These are phyloP conservation scores for Carabus problematicus DNA, from an alignment of 2,888 invertebrate genomes.

Conservation along the genomic window DNA sequence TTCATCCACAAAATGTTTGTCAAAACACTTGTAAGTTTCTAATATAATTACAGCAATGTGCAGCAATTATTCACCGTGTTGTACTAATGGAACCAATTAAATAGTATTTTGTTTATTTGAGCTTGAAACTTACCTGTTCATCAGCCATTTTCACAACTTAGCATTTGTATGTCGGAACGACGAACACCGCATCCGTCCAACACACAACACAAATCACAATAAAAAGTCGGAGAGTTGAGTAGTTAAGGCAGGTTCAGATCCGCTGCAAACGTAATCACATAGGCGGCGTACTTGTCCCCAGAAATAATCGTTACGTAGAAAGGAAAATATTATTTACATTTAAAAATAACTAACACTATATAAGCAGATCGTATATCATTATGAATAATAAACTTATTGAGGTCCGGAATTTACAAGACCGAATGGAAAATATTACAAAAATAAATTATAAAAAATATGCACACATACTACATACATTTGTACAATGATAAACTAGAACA, in stretches of 20 bases:
- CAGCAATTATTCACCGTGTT: slow-evolving; percentile 13
- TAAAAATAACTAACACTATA: too few relatives aligned
- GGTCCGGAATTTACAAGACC: too few relatives aligned
- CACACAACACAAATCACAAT: slow-evolving; percentile 42
- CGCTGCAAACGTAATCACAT: not conserved
- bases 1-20: slow-evolving; percentile 41
- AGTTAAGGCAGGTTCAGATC: slow-evolving; percentile 33
- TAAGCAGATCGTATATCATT: too few relatives aligned
- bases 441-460: too few relatives aligned
- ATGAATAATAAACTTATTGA: too few relatives aligned
- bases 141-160: slow-evolving; percentile 73
- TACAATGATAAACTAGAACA: too few relatives aligned
- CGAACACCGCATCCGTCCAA: slow-evolving; percentile 40
- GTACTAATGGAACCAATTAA: slow-evolving; percentile 25
- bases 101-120: slow-evolving; percentile 30
- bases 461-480: too few relatives aligned
- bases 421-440: too few relatives aligned
- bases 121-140: slow-evolving; percentile 73
- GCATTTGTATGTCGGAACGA: slow-evolving; percentile 54
- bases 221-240: slow-evolving; percentile 26
- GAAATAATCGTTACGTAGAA: not conserved
- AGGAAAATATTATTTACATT: too few relatives aligned
- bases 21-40: slow-evolving; percentile 42
- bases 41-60: slow-evolving; percentile 22
- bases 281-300: not conserved